Conservation (phyloP, 2,113 vertebrate genomes). For the Reinhardtius hippoglossoides region DNA sequence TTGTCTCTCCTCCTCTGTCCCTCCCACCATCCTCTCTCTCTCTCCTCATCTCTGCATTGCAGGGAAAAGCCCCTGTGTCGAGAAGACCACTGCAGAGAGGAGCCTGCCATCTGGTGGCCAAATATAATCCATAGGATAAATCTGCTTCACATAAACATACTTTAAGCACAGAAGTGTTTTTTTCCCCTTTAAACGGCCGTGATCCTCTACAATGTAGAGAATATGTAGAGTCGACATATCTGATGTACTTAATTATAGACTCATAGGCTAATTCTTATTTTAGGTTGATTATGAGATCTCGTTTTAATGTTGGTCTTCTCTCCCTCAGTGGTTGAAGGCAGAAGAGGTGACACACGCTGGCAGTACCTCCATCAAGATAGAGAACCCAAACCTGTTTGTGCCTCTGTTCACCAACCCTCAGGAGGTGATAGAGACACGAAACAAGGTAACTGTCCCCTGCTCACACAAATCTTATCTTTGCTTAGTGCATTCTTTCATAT, state of each 20-base stretch:
- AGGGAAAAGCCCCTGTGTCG: slow-evolving; percentile 64
- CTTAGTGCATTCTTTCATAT: not conserved
- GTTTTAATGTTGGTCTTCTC: not conserved
- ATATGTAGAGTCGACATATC: too few species aligned
- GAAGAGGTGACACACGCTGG: slow-evolving; percentile 91
- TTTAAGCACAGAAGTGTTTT: not conserved
- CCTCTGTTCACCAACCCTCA: slow-evolving; percentile 96
- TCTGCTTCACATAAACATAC: not conserved
- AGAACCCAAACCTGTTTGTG: slow-evolving; percentile 97
- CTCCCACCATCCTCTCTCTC: slow-evolving; percentile 51
- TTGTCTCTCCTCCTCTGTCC: slow-evolving; percentile 33
- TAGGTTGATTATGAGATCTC: not conserved
- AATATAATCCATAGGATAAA: not conserved
- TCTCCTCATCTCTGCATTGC: slow-evolving; percentile 83
- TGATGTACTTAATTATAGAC: not conserved
- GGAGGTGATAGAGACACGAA: slow-evolving; percentile 96
- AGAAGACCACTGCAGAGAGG: slow-evolving; percentile 41
- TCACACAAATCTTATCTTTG: not conserved
- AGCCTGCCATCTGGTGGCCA: slow-evolving; percentile 79
- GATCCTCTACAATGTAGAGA: too few species aligned
- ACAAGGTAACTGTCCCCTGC: slow-evolving; percentile 85
- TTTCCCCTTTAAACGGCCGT: too few species aligned
- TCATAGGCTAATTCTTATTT: not conserved
- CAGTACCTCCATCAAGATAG: slow-evolving; percentile 92
- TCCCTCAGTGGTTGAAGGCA: slow-evolving; percentile 91